Conservation (phyloP, 2,113 vertebrate genomes). For the Psephotus haematonotus region DNA sequence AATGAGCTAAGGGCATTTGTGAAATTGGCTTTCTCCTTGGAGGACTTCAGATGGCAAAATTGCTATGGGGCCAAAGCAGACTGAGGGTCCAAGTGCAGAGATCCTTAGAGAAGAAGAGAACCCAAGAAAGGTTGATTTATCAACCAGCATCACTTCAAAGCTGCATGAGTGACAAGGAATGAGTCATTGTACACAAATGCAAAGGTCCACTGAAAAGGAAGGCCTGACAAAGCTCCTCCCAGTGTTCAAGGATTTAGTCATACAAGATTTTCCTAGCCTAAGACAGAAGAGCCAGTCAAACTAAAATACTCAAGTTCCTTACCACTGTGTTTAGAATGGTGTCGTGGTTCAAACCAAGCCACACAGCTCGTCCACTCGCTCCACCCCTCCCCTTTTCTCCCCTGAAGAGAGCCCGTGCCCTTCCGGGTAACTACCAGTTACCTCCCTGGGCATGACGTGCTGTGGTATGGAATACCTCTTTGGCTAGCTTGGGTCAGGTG, state of each 20-base stretch:
- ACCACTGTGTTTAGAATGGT: neutral
- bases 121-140: neutral
- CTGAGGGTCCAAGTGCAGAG: neutral
- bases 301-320: neutral
- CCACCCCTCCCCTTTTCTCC: too few relatives aligned
- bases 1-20: neutral
- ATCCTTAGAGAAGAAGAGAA: neutral
- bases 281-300: neutral
- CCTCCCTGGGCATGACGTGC: too few relatives aligned
- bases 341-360: too few relatives aligned
- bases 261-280: neutral
- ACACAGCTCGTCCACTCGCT: too few relatives aligned
- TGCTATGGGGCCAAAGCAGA: neutral
- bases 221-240: fast-evolving
- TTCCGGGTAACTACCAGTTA: too few relatives aligned
- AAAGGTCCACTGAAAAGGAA: neutral
- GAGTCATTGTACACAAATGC: fast-evolving
- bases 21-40: neutral
- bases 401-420: too few relatives aligned
- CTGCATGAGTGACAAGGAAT: neutral
- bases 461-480: too few relatives aligned
- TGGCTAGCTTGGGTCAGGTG: too few relatives aligned
- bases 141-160: neutral
- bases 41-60: neutral
- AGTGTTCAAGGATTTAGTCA: neutral